Conservation (phyloP, 2,113 vertebrate genomes). For the Paratilapia polleni region DNA sequence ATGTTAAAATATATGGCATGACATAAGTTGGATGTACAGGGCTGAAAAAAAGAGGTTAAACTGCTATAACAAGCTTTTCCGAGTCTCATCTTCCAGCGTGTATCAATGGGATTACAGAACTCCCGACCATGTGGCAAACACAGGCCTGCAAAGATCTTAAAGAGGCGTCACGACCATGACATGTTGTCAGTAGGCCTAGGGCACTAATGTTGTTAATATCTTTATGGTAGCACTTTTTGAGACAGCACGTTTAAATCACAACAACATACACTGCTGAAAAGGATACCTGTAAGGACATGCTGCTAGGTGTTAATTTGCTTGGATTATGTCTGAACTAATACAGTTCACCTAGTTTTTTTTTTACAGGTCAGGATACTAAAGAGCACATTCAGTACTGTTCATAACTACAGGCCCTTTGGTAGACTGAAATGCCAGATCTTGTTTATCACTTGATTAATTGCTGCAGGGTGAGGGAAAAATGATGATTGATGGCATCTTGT, state of each 20-base stretch:
- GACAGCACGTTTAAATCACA: background rate
- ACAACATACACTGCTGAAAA: background rate
- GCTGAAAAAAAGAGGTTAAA: background rate
- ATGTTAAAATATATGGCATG: background rate
- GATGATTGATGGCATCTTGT: slow-evolving; percentile 46
- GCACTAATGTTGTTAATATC: background rate
- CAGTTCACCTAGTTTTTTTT: slow-evolving; percentile 22
- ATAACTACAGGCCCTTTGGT: slow-evolving; percentile 21
- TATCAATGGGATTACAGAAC: slow-evolving; percentile 41
- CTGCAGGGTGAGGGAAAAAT: slow-evolving; percentile 37
- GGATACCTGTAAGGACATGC: background rate
- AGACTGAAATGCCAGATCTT: slow-evolving; percentile 49
- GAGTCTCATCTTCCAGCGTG: background rate
- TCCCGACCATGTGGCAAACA: slow-evolving; percentile 15
- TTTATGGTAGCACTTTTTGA: background rate
- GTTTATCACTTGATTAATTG: slow-evolving; percentile 59
- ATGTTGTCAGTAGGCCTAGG: background rate
- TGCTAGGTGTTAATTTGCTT: background rate
- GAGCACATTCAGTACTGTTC: slow-evolving; percentile 33
- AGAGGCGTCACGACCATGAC: slow-evolving; percentile 1
- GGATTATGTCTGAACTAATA: slow-evolving; percentile 11
- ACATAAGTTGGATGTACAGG: slow-evolving; percentile 19
- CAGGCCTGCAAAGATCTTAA: background rate
- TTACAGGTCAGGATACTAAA: slow-evolving; percentile 19
- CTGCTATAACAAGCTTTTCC: background rate